Evolutionary conservation across 2,113 vertebrate genomes (phyloP).

Genomic region (Shinisaurus crocodilurus): DNA sequence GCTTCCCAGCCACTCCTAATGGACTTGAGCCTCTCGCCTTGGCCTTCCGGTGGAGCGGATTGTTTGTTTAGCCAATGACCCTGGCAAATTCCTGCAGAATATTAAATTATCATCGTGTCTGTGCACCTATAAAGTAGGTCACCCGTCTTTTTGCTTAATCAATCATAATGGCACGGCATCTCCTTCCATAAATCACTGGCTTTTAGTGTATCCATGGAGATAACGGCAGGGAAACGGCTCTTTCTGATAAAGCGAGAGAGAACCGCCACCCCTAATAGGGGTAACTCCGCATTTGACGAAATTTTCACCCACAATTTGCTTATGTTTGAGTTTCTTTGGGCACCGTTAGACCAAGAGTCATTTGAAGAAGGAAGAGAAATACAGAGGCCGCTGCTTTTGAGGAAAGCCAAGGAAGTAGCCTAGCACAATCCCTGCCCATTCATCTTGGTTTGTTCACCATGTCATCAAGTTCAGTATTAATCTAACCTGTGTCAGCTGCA

Average conservation of each 20-base stretch:
- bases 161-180: conserved; percentile 60
- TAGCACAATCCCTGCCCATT: conserved; percentile 59
- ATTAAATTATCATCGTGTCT: conserved; percentile 72
- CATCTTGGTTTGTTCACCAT: conserved; percentile 53
- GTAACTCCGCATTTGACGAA: conserved; percentile 57
- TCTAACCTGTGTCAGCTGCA: no score
- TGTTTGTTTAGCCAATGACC: conserved; percentile 1
- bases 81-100: conserved; percentile 56
- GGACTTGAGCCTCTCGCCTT: neutral
- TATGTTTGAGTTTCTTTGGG: conserved; percentile 62
- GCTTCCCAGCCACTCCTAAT: neutral
- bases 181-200: conserved; percentile 74
- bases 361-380: conserved; percentile 60
- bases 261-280: conserved; percentile 58
- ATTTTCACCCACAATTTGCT: conserved; percentile 59
- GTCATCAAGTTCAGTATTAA: conserved; percentile 58
- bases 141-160: conserved; percentile 71
- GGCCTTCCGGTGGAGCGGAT: neutral
- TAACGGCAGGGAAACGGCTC: conserved; percentile 70
- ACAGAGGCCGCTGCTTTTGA: conserved; percentile 50
- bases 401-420: conserved; percentile 64
- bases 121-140: conserved; percentile 62
- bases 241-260: conserved; percentile 66
- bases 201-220: conserved; percentile 69
- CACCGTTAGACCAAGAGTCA: conserved; percentile 54